These are phyloP conservation scores for Haliaeetus leucogaster DNA, from an alignment of 2,113 vertebrate species.

Conservation along the genomic window DNA sequence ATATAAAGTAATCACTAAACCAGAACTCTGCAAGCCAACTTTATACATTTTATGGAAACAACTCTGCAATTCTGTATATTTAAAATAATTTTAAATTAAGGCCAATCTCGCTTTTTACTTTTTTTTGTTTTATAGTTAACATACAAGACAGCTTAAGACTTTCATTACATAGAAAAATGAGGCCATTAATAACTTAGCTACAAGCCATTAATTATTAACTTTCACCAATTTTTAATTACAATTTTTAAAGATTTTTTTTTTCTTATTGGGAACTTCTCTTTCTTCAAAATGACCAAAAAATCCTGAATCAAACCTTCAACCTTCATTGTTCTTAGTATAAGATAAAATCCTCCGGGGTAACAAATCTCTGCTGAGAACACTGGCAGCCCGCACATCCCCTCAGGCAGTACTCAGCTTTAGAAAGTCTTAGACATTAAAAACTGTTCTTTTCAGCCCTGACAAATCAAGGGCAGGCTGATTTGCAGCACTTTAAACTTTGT, in stretches of 20 bases:
- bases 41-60: not conserved
- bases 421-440: not conserved
- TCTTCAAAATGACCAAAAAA: not conserved
- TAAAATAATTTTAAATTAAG: not conserved
- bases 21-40: constrained; percentile 1
- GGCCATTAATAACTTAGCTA: constrained; percentile 23
- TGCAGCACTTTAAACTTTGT: not conserved
- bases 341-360: not conserved
- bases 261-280: not conserved
- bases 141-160: not conserved
- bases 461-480: not conserved
- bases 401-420: not conserved
- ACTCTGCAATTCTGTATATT: not conserved
- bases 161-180: constrained; percentile 30
- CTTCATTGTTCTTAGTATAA: not conserved
- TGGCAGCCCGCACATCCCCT: not conserved
- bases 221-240: not conserved
- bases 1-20: constrained; percentile 28
- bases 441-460: not conserved
- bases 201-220: constrained; percentile 35
- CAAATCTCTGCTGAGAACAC: not conserved
- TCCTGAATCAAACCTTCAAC: not conserved
- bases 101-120: not conserved
- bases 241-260: not conserved
- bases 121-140: not conserved